A percentile compares a stretch with the other conserved stretches of the same genome.
Conservation (phyloP, 2,113 vertebrate genomes). For the Pycnonotus jocosus region DNA sequence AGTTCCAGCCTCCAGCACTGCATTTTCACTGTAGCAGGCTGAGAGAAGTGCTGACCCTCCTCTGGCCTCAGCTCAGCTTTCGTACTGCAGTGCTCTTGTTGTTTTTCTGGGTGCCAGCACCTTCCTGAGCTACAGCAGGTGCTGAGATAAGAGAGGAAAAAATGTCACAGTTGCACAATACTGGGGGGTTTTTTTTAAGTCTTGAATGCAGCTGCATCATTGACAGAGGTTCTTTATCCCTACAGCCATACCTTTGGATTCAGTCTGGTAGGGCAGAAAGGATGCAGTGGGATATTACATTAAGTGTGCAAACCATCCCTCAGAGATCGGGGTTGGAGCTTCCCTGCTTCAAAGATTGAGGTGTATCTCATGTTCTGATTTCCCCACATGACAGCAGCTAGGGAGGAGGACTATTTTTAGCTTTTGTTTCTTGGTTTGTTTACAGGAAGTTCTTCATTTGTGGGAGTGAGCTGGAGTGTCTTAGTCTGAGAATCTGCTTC, state of each 20-base stretch:
- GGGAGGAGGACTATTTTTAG: background rate
- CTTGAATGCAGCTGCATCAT: background rate
- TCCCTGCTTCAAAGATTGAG: background rate
- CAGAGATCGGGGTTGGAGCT: background rate
- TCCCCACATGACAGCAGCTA: background rate
- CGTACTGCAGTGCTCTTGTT: background rate
- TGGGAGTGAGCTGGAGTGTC: background rate
- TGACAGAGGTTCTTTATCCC: background rate
- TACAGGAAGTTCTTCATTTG: background rate
- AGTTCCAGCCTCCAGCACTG: background rate
- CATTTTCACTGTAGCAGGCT: background rate
- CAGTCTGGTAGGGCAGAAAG: background rate
- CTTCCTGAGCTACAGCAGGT: background rate
- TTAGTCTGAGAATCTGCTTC: background rate
- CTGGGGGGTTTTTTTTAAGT: background rate
- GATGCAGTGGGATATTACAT: background rate
- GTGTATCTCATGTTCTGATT: background rate
- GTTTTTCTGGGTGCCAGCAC: background rate
- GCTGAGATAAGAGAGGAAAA: background rate
- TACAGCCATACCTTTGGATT: background rate
- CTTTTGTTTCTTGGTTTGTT: background rate
- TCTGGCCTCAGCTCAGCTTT: background rate
- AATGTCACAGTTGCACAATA: background rate
- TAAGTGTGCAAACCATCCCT: background rate
- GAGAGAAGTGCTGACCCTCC: background rate